Evolutionary conservation across 35 echinoderm and acorn worm genomes (phyloP).

Genomic region (Diadema setosum): DNA sequence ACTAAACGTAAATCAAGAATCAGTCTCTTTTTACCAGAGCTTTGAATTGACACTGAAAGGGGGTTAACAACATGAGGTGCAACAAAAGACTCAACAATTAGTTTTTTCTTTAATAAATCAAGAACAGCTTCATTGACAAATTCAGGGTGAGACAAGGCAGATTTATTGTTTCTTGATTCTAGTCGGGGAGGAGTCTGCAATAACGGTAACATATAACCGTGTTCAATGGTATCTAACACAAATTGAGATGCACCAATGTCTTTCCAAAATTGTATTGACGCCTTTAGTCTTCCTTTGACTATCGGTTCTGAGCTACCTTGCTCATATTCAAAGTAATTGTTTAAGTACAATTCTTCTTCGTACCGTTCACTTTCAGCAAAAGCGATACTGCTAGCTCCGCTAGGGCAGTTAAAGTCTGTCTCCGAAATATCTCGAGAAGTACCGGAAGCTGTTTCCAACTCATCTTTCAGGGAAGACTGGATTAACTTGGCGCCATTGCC

Average conservation of each 20-base stretch:
- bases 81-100: background rate
- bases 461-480: background rate
- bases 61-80: slow-evolving; percentile 9
- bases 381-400: background rate
- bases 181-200: background rate
- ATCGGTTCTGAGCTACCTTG: slow-evolving; percentile 5
- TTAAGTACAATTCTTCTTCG: background rate
- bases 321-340: slow-evolving; percentile 29
- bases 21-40: slow-evolving; percentile 29
- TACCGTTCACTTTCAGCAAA: background rate
- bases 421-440: background rate
- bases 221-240: background rate
- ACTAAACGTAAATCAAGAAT: slow-evolving; percentile 35
- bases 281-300: slow-evolving; percentile 10
- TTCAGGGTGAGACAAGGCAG: background rate
- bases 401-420: background rate
- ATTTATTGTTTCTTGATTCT: background rate
- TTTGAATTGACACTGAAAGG: slow-evolving; percentile 14
- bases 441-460: background rate
- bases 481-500: background rate
- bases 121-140: slow-evolving; percentile 10
- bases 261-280: slow-evolving; percentile 1
- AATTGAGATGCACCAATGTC: background rate
- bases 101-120: background rate
- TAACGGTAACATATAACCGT: slow-evolving; percentile 26